Conservation (phyloP, 2,888 invertebrate genomes). For the Junonia oenone region DNA sequence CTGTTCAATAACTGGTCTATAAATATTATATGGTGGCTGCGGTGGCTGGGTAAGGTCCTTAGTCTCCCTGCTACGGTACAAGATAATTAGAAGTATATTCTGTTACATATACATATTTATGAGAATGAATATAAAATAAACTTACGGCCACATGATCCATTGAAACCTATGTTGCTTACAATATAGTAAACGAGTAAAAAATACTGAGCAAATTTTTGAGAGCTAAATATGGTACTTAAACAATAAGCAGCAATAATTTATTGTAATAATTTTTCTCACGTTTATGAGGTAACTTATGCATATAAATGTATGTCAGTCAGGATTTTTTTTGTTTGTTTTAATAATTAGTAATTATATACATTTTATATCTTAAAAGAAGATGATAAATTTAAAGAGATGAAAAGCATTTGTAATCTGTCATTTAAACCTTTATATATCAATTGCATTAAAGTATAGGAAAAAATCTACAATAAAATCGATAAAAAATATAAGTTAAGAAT, state of each 20-base stretch:
- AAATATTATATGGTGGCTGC: constrained; percentile 57
- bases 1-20: constrained; percentile 64
- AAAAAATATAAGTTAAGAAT: neutral
- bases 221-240: neutral
- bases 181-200: too few species aligned
- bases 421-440: too few species aligned
- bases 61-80: constrained; percentile 35
- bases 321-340: too few species aligned
- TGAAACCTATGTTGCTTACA: neutral
- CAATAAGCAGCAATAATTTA: neutral
- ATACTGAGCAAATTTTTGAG: neutral
- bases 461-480: neutral
- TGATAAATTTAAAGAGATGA: too few species aligned
- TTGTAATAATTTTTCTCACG: neutral
- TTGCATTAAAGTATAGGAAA: too few species aligned
- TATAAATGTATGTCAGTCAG: neutral
- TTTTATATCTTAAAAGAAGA: too few species aligned
- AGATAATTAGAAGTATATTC: constrained; percentile 39
- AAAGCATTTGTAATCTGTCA: too few species aligned
- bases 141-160: neutral
- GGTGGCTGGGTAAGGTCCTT: constrained; percentile 38
- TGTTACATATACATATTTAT: constrained; percentile 21
- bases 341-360: too few species aligned
- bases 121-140: neutral
- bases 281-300: neutral